Evolutionary conservation across 2,113 vertebrate species (phyloP).

Genomic region (Excalfactoria chinensis): DNA sequence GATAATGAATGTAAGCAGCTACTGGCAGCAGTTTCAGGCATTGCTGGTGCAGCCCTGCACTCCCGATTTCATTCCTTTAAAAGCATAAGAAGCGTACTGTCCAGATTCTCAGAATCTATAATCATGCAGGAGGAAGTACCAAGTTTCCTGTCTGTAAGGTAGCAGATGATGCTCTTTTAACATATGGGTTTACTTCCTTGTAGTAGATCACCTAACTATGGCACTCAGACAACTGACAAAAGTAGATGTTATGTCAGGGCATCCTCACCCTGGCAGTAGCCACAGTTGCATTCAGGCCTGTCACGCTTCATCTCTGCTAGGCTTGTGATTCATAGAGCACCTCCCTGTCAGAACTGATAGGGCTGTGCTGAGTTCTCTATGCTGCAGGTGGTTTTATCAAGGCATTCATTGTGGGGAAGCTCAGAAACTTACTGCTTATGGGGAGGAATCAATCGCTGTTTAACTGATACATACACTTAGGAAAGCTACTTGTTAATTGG

Average conservation of each 20-base stretch:
- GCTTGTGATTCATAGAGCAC: accelerated
- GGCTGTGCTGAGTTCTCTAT: accelerated
- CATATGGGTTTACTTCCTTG: accelerated
- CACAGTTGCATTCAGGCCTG: accelerated
- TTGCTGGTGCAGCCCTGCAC: background rate
- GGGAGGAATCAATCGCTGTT: background rate
- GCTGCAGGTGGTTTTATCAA: background rate
- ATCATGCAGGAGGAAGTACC: background rate
- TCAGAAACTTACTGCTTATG: background rate
- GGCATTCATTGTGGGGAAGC: background rate
- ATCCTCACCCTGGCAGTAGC: accelerated
- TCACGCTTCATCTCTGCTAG: accelerated
- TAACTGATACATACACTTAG: background rate
- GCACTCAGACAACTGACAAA: background rate
- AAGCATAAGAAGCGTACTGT: accelerated
- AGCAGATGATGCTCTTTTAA: background rate
- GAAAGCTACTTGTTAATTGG: background rate
- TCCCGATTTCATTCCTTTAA: background rate
- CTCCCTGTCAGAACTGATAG: accelerated
- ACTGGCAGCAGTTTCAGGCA: accelerated
- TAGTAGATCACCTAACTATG: accelerated
- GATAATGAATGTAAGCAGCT: accelerated
- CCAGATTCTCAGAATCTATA: accelerated
- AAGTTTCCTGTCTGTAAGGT: background rate
- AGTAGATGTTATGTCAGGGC: accelerated